phyloP scores from a whole-genome alignment of 2,113 vertebrate species.

The Gavia stellata region DNA sequence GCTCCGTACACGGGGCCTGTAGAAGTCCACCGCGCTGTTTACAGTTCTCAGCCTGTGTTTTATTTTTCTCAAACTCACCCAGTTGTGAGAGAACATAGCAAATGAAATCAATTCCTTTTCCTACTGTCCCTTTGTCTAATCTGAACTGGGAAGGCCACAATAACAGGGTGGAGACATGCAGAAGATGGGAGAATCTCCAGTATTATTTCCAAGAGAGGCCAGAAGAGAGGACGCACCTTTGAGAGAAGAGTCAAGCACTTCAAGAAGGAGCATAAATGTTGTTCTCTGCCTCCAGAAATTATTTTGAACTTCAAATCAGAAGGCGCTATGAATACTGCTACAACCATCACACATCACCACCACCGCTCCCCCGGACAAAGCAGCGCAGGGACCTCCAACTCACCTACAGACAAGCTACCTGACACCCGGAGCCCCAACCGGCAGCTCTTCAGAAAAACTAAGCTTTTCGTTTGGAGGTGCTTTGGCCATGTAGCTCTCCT shows the following conservation, averaged over 20 bases:
- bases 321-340: neutral
- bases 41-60: neutral
- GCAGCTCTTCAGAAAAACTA: neutral
- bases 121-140: neutral
- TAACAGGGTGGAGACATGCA: accelerated
- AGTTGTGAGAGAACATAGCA: neutral
- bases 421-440: neutral
- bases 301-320: neutral
- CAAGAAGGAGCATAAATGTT: accelerated
- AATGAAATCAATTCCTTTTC: neutral
- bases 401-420: accelerated
- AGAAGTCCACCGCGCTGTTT: neutral
- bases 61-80: neutral
- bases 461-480: neutral
- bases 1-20: neutral
- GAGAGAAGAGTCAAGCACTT: neutral
- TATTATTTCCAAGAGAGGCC: neutral
- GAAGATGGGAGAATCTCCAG: neutral
- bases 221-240: neutral
- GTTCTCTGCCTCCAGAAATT: neutral
- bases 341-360: neutral
- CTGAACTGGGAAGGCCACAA: neutral
- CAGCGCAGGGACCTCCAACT: accelerated
- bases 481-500: neutral
- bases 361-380: neutral